Conservation (phyloP, 2,797 vertebrate genomes). For the Chloroceryle amazona region DNA sequence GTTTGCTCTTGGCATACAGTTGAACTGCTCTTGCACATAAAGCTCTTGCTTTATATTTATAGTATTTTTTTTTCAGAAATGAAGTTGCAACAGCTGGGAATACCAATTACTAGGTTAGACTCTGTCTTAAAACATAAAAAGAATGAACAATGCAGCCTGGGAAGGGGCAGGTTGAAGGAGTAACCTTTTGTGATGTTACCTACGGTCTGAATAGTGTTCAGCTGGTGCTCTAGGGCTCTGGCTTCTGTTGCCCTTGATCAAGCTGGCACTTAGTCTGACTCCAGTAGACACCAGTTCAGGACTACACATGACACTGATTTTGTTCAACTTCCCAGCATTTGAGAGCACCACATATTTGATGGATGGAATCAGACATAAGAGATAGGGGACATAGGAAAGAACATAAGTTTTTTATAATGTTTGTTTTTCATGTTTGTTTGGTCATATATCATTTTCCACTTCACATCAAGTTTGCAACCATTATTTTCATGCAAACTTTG, state of each 20-base stretch:
- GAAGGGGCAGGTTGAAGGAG: neutral
- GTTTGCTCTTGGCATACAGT: neutral
- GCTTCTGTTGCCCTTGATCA: neutral
- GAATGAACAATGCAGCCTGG: neutral
- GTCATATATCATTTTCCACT: neutral
- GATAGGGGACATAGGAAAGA: neutral
- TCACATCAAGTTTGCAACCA: neutral
- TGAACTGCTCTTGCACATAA: neutral
- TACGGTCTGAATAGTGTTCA: neutral
- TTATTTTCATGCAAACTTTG: neutral
- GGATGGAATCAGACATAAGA: neutral
- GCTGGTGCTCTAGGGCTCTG: neutral
- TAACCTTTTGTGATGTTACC: neutral
- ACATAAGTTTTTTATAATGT: neutral
- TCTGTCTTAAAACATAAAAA: conserved; percentile 3
- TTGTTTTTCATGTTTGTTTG: neutral
- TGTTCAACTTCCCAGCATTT: neutral
- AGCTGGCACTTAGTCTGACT: neutral
- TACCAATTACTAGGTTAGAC: neutral
- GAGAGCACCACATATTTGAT: neutral
- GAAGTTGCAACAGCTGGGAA: neutral
- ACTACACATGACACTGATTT: neutral
- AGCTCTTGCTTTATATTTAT: neutral
- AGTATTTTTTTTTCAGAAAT: neutral
- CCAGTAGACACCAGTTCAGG: neutral